Conservation (phyloP, 2,888 invertebrate species). For the Caenorhabditis sp. region DNA sequence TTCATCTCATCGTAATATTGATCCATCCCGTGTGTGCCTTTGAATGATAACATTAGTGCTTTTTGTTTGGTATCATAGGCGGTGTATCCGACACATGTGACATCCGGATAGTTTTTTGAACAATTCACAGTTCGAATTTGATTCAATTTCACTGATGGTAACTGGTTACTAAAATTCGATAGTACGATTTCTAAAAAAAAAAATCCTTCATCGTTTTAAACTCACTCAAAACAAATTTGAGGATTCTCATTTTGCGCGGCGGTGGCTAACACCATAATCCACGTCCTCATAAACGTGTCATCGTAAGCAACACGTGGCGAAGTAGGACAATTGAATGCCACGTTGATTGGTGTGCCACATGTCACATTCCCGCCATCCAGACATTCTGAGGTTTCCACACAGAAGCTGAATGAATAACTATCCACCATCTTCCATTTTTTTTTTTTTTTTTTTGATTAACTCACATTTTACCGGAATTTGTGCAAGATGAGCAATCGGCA, state of each 20-base stretch:
- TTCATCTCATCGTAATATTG: conserved; percentile 9
- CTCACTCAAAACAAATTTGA: conserved; percentile 32
- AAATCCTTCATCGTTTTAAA: not conserved
- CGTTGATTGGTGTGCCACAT: not conserved
- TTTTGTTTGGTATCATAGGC: conserved; percentile 15
- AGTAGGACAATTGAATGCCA: conserved; percentile 16
- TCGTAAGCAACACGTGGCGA: conserved; percentile 15
- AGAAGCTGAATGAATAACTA: too few species aligned
- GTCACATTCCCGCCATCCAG: not conserved
- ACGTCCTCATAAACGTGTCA: conserved; percentile 21
- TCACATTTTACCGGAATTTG: too few species aligned
- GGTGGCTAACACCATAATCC: conserved; percentile 20
- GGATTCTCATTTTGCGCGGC: conserved; percentile 27
- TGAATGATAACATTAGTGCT: conserved; percentile 21
- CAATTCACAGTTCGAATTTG: conserved; percentile 5
- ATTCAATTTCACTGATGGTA: too few species aligned
- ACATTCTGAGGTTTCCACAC: not conserved
- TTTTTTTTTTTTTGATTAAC: too few species aligned
- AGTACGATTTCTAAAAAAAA: not conserved
- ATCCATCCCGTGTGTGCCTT: conserved; percentile 26
- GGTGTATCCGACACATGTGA: conserved; percentile 27
- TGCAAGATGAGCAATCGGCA: too few species aligned
- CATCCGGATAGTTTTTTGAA: conserved; percentile 11
- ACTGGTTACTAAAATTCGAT: too few species aligned
- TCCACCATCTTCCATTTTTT: too few species aligned